Conservation (phyloP, 2,113 vertebrate genomes). For the Onychostoma macrolepis region DNA sequence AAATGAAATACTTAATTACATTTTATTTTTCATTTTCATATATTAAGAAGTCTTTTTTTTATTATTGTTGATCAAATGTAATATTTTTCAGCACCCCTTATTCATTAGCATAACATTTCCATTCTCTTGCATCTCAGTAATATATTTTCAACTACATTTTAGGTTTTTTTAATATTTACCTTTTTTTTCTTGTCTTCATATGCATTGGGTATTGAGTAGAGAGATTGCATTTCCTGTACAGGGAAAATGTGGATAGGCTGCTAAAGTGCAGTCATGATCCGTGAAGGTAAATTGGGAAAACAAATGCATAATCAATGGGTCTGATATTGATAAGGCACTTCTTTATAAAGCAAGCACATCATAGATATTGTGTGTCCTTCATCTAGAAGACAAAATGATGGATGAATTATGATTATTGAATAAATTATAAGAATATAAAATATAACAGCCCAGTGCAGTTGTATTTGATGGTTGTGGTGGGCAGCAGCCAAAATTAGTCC, state of each 20-base stretch:
- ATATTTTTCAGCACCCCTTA: background rate
- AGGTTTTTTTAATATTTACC: background rate
- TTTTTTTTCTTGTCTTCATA: background rate
- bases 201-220: conserved; percentile 9
- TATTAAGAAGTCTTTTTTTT: background rate
- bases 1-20: background rate
- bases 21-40: background rate
- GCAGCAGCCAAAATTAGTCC: background rate
- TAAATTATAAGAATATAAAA: background rate
- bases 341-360: background rate
- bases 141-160: background rate
- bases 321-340: conserved; percentile 2
- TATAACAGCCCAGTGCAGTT: background rate
- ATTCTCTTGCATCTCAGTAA: background rate
- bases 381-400: background rate
- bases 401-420: background rate
- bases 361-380: background rate
- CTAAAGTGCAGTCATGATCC: background rate
- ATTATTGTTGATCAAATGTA: background rate
- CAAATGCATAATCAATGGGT: conserved; percentile 4
- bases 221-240: background rate
- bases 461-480: background rate
- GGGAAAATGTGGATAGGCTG: background rate
- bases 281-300: conserved; percentile 3
- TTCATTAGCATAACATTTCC: background rate